Evolutionary conservation across 2,797 vertebrate species (phyloP).

Genomic region (Pygocentrus nattereri): DNA sequence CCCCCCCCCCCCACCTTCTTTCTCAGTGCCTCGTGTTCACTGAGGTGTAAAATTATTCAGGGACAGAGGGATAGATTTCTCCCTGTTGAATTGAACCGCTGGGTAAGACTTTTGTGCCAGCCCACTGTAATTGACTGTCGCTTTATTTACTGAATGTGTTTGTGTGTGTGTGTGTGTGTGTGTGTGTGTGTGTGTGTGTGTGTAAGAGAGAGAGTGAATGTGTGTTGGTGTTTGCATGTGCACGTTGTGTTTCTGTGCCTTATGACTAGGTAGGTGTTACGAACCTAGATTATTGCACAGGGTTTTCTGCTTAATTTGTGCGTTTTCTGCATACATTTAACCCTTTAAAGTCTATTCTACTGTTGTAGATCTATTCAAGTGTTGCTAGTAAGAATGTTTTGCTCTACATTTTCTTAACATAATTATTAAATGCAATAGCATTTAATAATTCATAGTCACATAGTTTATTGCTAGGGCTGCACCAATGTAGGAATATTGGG

Average conservation of each 20-base stretch:
- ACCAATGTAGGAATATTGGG: no score
- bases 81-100: conserved; percentile 56
- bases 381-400: no score
- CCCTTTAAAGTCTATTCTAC: background rate
- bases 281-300: background rate
- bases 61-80: conserved; percentile 78
- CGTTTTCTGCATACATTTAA: background rate
- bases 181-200: background rate
- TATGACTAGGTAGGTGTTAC: conserved; percentile 11
- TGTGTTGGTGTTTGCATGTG: background rate
- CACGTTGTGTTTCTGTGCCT: conserved; percentile 2
- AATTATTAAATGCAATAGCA: no score
- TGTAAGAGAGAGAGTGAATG: background rate
- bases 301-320: background rate
- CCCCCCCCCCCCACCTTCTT: conserved; percentile 37
- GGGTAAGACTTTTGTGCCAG: conserved; percentile 62
- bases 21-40: conserved; percentile 78
- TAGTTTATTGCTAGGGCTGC: no score
- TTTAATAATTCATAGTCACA: no score
- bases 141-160: conserved; percentile 61
- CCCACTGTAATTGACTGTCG: conserved; percentile 56
- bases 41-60: conserved; percentile 86
- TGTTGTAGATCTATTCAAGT: background rate
- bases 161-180: conserved; percentile 36
- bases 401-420: no score